Percentiles rank a stretch among this genome's conserved stretches.
Evolutionary conservation across 2,797 vertebrate species (phyloP).

Genomic region (Arnoldichthys spilopterus): DNA sequence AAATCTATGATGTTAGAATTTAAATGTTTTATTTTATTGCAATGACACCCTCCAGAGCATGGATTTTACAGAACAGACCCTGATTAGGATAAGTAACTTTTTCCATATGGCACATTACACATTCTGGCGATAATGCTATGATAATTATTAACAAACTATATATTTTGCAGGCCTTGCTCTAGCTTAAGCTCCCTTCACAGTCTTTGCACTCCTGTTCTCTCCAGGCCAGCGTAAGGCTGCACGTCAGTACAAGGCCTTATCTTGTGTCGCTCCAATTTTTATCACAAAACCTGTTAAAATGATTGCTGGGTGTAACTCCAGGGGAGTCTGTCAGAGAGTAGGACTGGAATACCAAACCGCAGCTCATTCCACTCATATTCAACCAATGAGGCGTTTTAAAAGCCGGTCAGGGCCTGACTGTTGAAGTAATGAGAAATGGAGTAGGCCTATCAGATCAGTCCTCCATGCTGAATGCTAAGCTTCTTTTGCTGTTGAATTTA

Average conservation of each 20-base stretch:
- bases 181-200: neutral
- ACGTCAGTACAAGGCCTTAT: constrained; percentile 56
- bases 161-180: too few relatives aligned
- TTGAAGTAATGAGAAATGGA: constrained; percentile 45
- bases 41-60: too few relatives aligned
- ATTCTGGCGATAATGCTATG: neutral
- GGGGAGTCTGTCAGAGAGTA: constrained; percentile 57
- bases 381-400: constrained; percentile 41
- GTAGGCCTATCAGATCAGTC: constrained; percentile 34
- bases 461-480: constrained; percentile 39
- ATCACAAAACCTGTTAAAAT: constrained; percentile 68
- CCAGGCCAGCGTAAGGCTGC: constrained; percentile 16
- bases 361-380: constrained; percentile 37
- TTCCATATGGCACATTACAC: too few relatives aligned
- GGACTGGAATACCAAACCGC: constrained; percentile 39
- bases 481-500: constrained; percentile 44
- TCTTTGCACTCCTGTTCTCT: constrained; percentile 4
- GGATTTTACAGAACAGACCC: too few relatives aligned
- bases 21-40: too few relatives aligned
- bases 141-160: neutral
- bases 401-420: constrained; percentile 27
- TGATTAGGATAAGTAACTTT: too few relatives aligned
- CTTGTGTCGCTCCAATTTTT: constrained; percentile 64
- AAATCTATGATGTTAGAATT: too few relatives aligned
- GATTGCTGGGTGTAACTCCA: constrained; percentile 67